Conservation (phyloP, 1,140 invertebrate genomes). For the Sweltsa coloradensis region DNA sequence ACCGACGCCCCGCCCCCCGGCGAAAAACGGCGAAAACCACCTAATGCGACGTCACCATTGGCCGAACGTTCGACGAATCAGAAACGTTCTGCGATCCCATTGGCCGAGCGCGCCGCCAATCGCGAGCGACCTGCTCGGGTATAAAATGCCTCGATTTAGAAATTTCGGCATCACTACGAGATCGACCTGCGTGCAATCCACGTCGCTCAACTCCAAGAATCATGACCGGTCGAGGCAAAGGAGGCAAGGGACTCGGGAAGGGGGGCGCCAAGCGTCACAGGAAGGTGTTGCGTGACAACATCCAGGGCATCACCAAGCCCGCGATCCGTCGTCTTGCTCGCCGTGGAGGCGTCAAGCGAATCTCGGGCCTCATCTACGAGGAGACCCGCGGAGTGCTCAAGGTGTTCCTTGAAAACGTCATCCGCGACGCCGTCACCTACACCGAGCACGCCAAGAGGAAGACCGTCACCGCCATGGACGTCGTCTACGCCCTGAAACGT, state of each 20-base stretch:
- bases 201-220: no score
- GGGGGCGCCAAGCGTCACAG: conserved; percentile 57
- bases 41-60: no score
- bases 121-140: no score
- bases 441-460: conserved; percentile 66
- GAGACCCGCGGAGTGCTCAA: conserved; percentile 41
- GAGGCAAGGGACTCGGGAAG: conserved; percentile 53
- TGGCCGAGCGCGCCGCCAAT: no score
- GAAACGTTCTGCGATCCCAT: no score
- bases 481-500: conserved; percentile 73
- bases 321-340: conserved; percentile 41
- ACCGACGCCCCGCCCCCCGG: no score
- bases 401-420: conserved; percentile 47
- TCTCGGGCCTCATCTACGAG: conserved; percentile 22
- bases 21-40: no score
- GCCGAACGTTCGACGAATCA: no score
- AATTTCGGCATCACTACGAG: no score
- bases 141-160: no score
- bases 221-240: conserved; percentile 16
- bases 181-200: no score
- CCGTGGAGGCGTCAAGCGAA: conserved; percentile 54
- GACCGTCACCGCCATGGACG: conserved; percentile 77
- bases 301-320: conserved; percentile 59
- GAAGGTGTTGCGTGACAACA: conserved; percentile 55
- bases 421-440: conserved; percentile 47